phyloP scores from a whole-genome alignment of 2,113 vertebrate species.

The Zosterops lateralis region DNA sequence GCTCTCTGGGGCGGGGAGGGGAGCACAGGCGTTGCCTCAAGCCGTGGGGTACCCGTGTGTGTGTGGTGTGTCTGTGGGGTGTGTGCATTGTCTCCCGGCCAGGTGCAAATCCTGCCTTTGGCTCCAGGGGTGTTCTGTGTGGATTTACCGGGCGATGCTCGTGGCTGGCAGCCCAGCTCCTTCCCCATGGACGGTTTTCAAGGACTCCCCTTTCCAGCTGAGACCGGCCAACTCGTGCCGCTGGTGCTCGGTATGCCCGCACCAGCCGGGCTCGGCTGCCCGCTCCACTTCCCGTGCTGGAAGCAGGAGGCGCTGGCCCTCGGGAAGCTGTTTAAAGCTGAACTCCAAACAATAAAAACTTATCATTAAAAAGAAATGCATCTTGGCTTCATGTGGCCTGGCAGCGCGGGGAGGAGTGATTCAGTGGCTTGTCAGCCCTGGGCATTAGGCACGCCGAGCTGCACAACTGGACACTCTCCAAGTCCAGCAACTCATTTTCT shows the following conservation, averaged over 20 bases:
- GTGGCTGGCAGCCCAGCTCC: conserved; percentile 23
- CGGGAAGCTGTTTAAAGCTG: conserved; percentile 59
- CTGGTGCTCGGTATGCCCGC: fast-evolving
- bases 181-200: neutral
- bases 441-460: conserved; percentile 57
- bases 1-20: fast-evolving
- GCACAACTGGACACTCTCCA: conserved; percentile 75
- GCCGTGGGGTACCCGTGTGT: neutral
- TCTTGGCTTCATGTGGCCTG: conserved; percentile 69
- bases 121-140: neutral
- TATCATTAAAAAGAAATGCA: conserved; percentile 79
- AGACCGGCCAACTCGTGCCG: neutral
- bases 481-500: conserved; percentile 69
- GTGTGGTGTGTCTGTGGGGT: neutral
- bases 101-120: conserved; percentile 2
- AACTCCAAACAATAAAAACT: conserved; percentile 74
- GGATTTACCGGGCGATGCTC: neutral
- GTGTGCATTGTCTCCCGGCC: neutral
- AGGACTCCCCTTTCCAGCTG: neutral
- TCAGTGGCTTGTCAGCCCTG: conserved; percentile 74
- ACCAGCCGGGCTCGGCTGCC: neutral
- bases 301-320: neutral
- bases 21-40: neutral
- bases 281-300: neutral
- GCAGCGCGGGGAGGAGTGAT: conserved; percentile 64